Evolutionary conservation across 1,140 invertebrate genomes (phyloP), one percentile per base, ranked within the genome.

Genomic region (Andricus grossulariae): DNA sequence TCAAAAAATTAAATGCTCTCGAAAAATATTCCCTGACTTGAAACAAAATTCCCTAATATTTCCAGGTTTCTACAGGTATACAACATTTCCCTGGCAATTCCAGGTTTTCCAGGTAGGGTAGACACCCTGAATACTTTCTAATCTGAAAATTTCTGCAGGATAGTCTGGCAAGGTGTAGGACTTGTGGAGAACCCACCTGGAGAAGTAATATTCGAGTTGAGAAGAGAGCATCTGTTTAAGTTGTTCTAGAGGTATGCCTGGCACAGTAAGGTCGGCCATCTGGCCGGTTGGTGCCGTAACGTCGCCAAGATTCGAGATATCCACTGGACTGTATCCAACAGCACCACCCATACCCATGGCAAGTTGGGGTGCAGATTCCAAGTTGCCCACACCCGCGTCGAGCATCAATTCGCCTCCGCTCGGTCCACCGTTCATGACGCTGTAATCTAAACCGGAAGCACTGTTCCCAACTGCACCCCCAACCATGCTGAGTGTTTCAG

Each of bases 191-290:
- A 45, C 39, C 45, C 91, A 95, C 95, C 95, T 95, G 79, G 96
- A 97, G 92, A 97, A 97, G 90, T 97, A 97, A 89, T 97, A 97
- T 92, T 98, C 97, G 81, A 97, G 93, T 88, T 97, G 96, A 74
- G 94, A 93, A 83, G 95, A 96, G 82, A 97, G 93, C 93, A 95
- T 93, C 81, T 94, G 93, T 90, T 96, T 96, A 13, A 97, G 91
- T 87, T 97, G 94, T 80, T 96, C 95, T 86, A 96, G 90, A 73
- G 94, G 92, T 85, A 94, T 92, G 55, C 89, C 88, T 60, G 89
- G 84, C 49, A 85, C 81, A 25, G 88, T 82, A 49, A 90, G 83
- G 79, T 91, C 89, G 78, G 87, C 84, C 84, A 92, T 91, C 70
- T 89, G 83, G 51, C 86, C 82, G 75, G 89, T 80, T 84, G 88